phyloP scores from a whole-genome alignment of 1,140 invertebrate genomes.

The Trigoniulus corallinus region DNA sequence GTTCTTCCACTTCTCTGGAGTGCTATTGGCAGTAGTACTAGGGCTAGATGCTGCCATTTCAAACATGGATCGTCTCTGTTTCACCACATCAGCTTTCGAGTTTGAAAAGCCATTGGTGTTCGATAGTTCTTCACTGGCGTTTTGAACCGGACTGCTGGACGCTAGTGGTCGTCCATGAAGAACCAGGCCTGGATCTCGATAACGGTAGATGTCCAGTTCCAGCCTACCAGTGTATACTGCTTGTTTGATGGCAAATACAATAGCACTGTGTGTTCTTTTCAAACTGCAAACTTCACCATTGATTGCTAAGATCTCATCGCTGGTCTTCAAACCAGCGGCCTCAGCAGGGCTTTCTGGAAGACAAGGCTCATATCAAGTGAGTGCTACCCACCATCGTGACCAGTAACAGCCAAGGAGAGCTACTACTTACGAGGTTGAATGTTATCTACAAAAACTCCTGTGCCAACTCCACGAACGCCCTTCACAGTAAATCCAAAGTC shows the following conservation, averaged over 20 bases:
- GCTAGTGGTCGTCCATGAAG: constrained; percentile 14
- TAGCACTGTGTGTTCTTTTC: constrained; percentile 20
- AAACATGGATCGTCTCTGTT: constrained; percentile 63
- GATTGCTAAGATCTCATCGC: constrained; percentile 23
- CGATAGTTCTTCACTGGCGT: constrained; percentile 12
- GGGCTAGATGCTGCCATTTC: constrained; percentile 22
- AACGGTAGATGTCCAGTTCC: constrained; percentile 22
- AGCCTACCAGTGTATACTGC: constrained; percentile 23
- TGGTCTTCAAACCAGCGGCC: constrained; percentile 20
- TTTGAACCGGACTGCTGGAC: constrained; percentile 10
- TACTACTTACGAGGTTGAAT: constrained; percentile 20
- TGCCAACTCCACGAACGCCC: constrained; percentile 10
- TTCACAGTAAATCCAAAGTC: constrained; percentile 26
- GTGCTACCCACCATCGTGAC: background rate
- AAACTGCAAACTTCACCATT: constrained; percentile 18
- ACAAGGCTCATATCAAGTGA: background rate
- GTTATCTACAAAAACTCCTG: constrained; percentile 18
- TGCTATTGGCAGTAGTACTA: constrained; percentile 4
- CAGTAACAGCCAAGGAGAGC: background rate
- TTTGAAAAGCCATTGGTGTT: no score
- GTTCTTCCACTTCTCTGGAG: constrained; percentile 5
- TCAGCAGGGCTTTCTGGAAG: constrained; percentile 24
- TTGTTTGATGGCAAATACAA: constrained; percentile 21
- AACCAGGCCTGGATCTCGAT: constrained; percentile 11
- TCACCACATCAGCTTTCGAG: constrained; percentile 61